Conservation (phyloP, 2,797 vertebrate genomes). For the Gephyroberyx darwinii region DNA sequence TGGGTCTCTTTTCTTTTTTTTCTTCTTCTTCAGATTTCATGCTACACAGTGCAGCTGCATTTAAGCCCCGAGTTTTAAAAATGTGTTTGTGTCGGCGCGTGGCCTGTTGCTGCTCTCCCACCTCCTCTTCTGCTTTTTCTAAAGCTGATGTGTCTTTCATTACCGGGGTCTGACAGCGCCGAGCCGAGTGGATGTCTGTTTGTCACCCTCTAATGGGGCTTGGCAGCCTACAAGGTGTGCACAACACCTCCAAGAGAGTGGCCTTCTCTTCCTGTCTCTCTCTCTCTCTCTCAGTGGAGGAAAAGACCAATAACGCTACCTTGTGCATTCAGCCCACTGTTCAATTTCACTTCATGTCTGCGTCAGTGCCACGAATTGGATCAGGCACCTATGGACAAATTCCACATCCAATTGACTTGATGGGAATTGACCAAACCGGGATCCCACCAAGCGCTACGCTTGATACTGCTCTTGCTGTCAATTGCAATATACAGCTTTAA, state of each 20-base stretch:
- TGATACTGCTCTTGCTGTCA: conserved; percentile 68
- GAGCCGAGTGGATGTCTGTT: conserved; percentile 73
- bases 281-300: conserved; percentile 35
- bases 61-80: conserved; percentile 71
- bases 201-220: conserved; percentile 79
- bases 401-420: conserved; percentile 75
- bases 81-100: conserved; percentile 63
- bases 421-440: conserved; percentile 75
- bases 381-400: conserved; percentile 77
- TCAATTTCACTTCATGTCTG: conserved; percentile 74
- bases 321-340: conserved; percentile 58
- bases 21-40: conserved; percentile 22
- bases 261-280: conserved; percentile 60
- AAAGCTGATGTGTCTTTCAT: conserved; percentile 79
- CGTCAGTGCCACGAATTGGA: conserved; percentile 70
- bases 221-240: conserved; percentile 77
- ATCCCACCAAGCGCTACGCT: conserved; percentile 50
- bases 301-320: conserved; percentile 75
- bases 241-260: conserved; percentile 69
- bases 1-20: neutral
- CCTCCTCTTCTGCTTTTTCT: conserved; percentile 56
- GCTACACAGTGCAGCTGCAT: conserved; percentile 51
- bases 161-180: conserved; percentile 73
- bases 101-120: conserved; percentile 57
- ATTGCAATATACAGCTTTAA: conserved; percentile 70